Evolutionary conservation across 2,113 vertebrate species (phyloP), one percentile per base, ranked within the genome.

Genomic region (Xenus cinereus): DNA sequence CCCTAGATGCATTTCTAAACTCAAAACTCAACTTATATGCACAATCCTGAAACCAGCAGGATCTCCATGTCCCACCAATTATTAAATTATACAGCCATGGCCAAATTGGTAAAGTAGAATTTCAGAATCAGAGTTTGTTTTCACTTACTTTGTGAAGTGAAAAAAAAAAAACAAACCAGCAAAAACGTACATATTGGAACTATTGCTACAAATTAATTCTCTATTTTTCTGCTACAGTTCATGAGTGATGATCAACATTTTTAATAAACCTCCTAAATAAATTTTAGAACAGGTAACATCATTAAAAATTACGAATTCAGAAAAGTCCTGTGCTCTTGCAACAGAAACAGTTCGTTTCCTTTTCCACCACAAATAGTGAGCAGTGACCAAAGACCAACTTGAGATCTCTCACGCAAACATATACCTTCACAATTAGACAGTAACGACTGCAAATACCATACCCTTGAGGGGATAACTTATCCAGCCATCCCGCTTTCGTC

Each of bases 401-500:
- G 35, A 1, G 10, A 84, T 18, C 11, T 85, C 57, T 62, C 50
- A 77, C 9, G 6, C 11, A 91, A 72, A 54, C 7, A 30, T 45
- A 30, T 4, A 51, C n/a, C 59, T 30, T 60, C 35, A 64, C 24
- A 66, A 57, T 50, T 50, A 39, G 5, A 75, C 10, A 78, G 7
- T 51, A 81, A 73, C 18, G 14, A 89, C 28, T 48, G 24, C 14
- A 89, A 94, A 91, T 37, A 45, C 50, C 97, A 75, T 98, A 99
- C 99, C 99, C 98, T 97, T 99, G 99, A 93, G 99, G 99, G 4
- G 99, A 99, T 28, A 99, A 98, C 90, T 99, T 99, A 97, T 99
- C 99, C 96, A 99, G 98, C 99, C 99, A 99, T 41, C 99, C 99
- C 21, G 98, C 98, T 98, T 99, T 99, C 82, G 98, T 71, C 72